Percentiles rank a stretch among this genome's conserved stretches.
Conservation (phyloP, 1,140 invertebrate species). For the Ostrea denselamellosa region DNA sequence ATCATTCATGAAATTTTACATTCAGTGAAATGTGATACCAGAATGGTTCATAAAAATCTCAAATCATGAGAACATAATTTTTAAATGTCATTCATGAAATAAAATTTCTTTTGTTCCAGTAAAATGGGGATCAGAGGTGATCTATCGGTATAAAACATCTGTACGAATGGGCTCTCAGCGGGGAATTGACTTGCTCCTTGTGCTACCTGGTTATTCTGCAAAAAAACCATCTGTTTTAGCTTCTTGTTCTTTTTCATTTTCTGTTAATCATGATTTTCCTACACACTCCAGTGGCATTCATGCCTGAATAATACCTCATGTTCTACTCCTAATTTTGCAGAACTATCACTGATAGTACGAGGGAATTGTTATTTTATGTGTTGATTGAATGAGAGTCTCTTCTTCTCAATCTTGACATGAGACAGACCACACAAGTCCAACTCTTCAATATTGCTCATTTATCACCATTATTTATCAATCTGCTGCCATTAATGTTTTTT, state of each 20-base stretch:
- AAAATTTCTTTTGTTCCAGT: slow-evolving; percentile 34
- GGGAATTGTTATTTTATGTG: background rate
- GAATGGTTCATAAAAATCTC: slow-evolving; percentile 26
- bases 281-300: background rate
- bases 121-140: background rate
- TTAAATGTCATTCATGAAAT: slow-evolving; percentile 39
- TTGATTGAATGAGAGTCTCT: background rate
- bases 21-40: slow-evolving; percentile 31
- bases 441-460: background rate
- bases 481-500: background rate
- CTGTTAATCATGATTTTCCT: background rate
- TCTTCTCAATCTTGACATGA: background rate
- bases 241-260: background rate
- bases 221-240: background rate
- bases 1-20: slow-evolving; percentile 36
- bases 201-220: background rate
- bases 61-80: slow-evolving; percentile 36
- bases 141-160: background rate
- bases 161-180: background rate
- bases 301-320: background rate
- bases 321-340: background rate
- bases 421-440: slow-evolving; percentile 11
- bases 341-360: background rate
- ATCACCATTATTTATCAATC: slow-evolving; percentile 18
- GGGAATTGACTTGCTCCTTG: background rate